Evolutionary conservation across 2,888 invertebrate species (phyloP).

Genomic region (Heterodera filipjevi): DNA sequence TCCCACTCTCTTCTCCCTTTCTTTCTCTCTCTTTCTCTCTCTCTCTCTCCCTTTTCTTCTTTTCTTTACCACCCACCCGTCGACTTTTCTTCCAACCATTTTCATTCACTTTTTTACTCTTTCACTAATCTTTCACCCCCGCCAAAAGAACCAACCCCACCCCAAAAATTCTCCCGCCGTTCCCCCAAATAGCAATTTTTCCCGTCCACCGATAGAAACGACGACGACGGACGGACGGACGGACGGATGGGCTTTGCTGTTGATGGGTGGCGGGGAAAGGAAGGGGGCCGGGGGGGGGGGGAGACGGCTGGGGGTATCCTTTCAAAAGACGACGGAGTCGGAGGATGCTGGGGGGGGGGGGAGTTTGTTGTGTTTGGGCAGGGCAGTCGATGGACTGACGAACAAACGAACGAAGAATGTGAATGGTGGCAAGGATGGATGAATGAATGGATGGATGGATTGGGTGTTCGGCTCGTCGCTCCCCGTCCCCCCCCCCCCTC

Average conservation of each 20-base stretch:
- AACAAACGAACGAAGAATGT: neutral
- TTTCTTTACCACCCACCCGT: neutral
- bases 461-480: neutral
- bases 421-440: neutral
- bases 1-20: too few species aligned
- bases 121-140: slow-evolving; percentile 10
- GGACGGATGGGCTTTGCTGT: neutral
- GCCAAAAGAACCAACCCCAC: neutral
- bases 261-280: neutral
- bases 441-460: neutral
- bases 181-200: slow-evolving; percentile 12
- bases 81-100: neutral
- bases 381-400: slow-evolving; percentile 9
- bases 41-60: neutral
- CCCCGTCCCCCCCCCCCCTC: neutral
- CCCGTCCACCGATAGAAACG: slow-evolving; percentile 1
- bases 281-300: neutral
- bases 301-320: neutral
- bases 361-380: neutral
- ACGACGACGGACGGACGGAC: neutral
- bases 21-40: neutral
- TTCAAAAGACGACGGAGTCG: neutral
- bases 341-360: neutral
- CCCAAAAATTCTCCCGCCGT: slow-evolving; percentile 2
- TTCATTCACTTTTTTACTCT: neutral